Conservation (phyloP, 2,113 vertebrate species). For the Eublepharis macularius region DNA sequence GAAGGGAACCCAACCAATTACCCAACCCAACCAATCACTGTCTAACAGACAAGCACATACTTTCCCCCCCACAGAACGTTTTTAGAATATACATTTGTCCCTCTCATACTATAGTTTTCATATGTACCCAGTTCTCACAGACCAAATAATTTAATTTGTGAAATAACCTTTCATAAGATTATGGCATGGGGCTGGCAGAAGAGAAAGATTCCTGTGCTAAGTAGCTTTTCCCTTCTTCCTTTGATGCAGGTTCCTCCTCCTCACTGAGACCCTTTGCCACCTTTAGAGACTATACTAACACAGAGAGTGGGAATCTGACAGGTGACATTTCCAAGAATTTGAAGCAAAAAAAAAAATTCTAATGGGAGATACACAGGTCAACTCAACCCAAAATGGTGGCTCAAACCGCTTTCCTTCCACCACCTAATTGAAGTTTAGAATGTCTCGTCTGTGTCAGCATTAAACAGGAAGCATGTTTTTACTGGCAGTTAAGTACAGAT, state of each 20-base stretch:
- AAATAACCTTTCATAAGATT: not conserved
- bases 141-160: not conserved
- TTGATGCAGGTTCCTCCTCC: not conserved
- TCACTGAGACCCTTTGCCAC: not conserved
- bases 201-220: no score
- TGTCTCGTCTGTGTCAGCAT: conserved; percentile 31
- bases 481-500: conserved; percentile 37
- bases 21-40: no score
- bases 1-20: not conserved
- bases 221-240: no score
- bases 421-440: not conserved
- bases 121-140: not conserved
- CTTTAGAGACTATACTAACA: not conserved
- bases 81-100: not conserved
- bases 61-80: no score
- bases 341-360: not conserved
- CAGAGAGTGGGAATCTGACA: not conserved
- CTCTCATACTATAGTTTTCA: not conserved
- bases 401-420: not conserved
- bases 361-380: not conserved
- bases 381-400: not conserved
- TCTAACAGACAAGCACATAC: no score
- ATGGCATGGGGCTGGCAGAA: not conserved
- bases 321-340: not conserved
- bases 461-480: conserved; percentile 13